Conservation (phyloP, 2,888 invertebrate species). For the Ectemnius lituratus region DNA sequence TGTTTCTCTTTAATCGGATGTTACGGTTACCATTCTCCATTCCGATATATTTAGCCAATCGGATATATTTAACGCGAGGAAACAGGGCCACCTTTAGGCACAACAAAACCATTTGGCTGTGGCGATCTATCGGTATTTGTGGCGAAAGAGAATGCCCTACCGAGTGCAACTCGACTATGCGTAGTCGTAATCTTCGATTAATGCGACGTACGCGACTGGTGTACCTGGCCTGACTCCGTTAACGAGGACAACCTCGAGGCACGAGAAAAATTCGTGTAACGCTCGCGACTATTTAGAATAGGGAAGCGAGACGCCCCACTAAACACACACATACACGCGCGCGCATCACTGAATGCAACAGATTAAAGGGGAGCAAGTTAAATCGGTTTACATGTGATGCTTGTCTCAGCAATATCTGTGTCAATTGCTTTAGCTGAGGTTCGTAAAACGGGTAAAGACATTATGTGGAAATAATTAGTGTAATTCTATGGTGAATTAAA, state of each 20-base stretch:
- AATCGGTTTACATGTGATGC: too few relatives aligned
- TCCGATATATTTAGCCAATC: conserved; percentile 45
- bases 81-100: conserved; percentile 48
- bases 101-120: conserved; percentile 51
- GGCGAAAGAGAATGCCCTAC: conserved; percentile 35
- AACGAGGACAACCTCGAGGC: not conserved
- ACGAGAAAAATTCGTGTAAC: conserved; percentile 6
- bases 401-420: too few relatives aligned
- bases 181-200: conserved; percentile 1
- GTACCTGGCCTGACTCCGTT: not conserved
- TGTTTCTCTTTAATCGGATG: conserved; percentile 25
- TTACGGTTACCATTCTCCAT: conserved; percentile 38
- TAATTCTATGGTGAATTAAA: too few relatives aligned
- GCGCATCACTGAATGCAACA: too few relatives aligned
- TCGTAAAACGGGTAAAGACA: too few relatives aligned
- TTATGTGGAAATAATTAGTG: too few relatives aligned
- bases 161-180: not conserved
- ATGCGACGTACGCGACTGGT: not conserved
- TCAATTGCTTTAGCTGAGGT: too few relatives aligned
- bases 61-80: conserved; percentile 54
- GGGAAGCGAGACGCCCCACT: not conserved
- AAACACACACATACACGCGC: too few relatives aligned
- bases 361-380: too few relatives aligned
- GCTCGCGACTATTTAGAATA: conserved; percentile 2
- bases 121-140: conserved; percentile 47